Evolutionary conservation across 2,888 invertebrate genomes (phyloP).

Genomic region (Epirrita christyi): DNA sequence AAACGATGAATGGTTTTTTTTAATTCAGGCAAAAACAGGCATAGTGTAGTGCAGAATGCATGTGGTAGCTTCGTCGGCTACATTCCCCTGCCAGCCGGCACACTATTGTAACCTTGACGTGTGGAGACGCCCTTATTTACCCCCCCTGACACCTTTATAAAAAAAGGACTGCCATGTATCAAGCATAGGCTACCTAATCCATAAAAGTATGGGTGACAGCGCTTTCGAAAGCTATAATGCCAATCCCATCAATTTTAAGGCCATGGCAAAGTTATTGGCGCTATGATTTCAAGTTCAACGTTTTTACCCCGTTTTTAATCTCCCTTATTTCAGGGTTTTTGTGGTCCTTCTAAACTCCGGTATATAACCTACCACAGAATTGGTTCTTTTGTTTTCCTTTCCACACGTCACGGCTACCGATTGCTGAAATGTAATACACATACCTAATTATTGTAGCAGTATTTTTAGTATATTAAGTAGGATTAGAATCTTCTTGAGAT

Average conservation of each 20-base stretch:
- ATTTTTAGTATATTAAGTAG: constrained; percentile 79
- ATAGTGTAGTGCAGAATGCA: constrained; percentile 70
- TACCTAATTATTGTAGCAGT: constrained; percentile 77
- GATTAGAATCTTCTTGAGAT: constrained; percentile 77
- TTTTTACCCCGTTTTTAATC: too few species aligned
- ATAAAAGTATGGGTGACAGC: too few species aligned
- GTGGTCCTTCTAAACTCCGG: too few species aligned
- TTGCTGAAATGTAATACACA: constrained; percentile 76
- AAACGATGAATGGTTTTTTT: constrained; percentile 1
- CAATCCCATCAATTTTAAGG: too few species aligned
- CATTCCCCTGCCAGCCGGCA: constrained; percentile 64
- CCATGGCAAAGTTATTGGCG: too few species aligned
- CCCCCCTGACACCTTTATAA: too few species aligned
- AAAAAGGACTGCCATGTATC: too few species aligned
- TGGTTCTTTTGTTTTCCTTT: constrained; percentile 31
- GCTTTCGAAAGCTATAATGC: too few species aligned
- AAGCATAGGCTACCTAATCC: too few species aligned
- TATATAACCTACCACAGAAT: background rate
- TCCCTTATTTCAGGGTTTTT: too few species aligned
- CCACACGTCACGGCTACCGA: constrained; percentile 66
- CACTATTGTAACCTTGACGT: constrained; percentile 63
- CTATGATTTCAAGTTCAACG: too few species aligned
- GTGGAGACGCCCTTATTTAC: constrained; percentile 46
- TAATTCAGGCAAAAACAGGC: constrained; percentile 31
- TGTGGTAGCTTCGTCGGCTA: constrained; percentile 76